Percentiles rank a stretch among this genome's conserved stretches.
phyloP scores from a whole-genome alignment of 1,140 invertebrate species.

The Triops longicaudatus region DNA sequence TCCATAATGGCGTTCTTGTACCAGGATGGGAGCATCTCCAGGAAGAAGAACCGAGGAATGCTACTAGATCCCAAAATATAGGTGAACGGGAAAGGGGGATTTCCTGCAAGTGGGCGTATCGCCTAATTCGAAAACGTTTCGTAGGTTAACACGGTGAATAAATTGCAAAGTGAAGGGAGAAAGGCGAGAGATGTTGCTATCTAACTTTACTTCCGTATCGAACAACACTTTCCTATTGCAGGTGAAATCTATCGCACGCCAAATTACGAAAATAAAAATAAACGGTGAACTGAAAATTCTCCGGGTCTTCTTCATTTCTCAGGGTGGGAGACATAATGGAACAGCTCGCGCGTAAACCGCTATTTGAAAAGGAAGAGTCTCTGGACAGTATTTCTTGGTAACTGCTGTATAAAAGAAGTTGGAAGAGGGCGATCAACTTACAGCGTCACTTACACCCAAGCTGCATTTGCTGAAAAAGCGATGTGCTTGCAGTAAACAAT shows the following conservation, averaged over 20 bases:
- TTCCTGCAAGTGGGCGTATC: background rate
- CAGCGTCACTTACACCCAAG: background rate
- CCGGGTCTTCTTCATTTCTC: background rate
- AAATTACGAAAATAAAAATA: background rate
- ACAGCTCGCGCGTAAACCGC: background rate
- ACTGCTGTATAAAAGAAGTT: background rate
- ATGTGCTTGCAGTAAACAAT: no score
- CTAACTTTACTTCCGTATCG: background rate
- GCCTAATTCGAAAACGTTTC: background rate
- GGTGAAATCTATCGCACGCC: background rate
- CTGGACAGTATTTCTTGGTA: background rate
- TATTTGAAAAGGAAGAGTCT: background rate
- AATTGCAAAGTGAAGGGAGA: background rate
- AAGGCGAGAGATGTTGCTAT: background rate
- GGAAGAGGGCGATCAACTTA: background rate
- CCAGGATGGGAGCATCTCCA: background rate
- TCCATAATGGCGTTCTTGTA: no score
- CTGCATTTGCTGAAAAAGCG: no score
- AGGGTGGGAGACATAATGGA: background rate
- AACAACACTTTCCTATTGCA: background rate
- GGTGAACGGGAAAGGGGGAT: slow-evolving; percentile 4
- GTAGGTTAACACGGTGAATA: background rate
- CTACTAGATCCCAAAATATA: background rate
- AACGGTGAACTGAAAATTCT: background rate
- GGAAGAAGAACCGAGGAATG: background rate